phyloP scores from a whole-genome alignment of 2,113 vertebrate species.

The Ciconia boyciana region DNA sequence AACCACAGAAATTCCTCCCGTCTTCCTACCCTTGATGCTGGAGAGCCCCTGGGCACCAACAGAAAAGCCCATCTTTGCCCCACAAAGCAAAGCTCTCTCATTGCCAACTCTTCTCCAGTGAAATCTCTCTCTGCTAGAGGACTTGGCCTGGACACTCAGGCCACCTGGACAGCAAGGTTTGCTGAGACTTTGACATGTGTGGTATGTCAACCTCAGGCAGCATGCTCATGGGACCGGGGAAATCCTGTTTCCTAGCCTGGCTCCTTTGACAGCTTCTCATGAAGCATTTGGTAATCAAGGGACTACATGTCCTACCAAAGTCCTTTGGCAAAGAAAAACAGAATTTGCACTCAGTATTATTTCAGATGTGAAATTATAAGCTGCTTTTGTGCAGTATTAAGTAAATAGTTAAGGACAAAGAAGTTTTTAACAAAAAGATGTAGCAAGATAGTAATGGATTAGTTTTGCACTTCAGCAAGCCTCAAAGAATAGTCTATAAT shows the following conservation, averaged over 20 bases:
- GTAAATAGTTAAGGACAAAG: slow-evolving; percentile 40
- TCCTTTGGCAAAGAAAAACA: slow-evolving; percentile 8
- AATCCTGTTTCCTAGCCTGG: not conserved
- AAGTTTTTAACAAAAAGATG: slow-evolving; percentile 4
- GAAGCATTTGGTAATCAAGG: not conserved
- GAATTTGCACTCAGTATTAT: not conserved
- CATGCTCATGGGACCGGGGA: not conserved
- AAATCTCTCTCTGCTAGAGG: not conserved
- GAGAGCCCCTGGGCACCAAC: not conserved
- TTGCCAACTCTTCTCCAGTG: not conserved
- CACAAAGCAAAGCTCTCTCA: not conserved
- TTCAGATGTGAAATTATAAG: slow-evolving; percentile 21
- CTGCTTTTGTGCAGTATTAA: slow-evolving; percentile 23
- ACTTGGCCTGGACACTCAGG: not conserved
- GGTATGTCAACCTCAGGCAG: not conserved
- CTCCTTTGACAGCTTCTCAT: not conserved
- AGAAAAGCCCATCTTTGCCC: not conserved
- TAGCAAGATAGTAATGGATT: not conserved
- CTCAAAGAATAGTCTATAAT: slow-evolving; percentile 27
- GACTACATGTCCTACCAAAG: not conserved
- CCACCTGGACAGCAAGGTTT: not conserved
- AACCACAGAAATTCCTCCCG: not conserved
- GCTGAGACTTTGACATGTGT: not conserved
- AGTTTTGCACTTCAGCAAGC: slow-evolving; percentile 11
- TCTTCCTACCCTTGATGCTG: not conserved